Base-by-base conservation (phyloP, 2,797 vertebrate species). In the Sebastes baramenuke region DNA sequence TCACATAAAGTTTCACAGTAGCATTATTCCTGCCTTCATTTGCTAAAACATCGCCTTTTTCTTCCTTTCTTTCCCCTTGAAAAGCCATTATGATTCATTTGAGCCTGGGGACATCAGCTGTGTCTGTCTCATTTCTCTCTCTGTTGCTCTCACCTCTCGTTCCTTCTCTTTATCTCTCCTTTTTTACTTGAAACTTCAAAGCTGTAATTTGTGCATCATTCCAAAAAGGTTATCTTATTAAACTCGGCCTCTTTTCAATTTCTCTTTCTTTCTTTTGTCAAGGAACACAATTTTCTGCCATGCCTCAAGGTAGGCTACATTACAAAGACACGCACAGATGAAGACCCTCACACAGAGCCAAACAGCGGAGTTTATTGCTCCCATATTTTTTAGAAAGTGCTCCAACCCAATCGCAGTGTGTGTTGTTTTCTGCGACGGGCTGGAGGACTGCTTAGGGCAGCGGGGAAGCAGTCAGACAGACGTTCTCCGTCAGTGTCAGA, bases 71-170 rank as follows among this genome's bases (percentile, higher is more conserved):
- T 34, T 77, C 6, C 65, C 59, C 72, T 67, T 85, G 70, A 89
- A 78, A 89, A 87, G 75, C 75, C 75, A 79, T 87, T 82, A 81
- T 49, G 78, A 88, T 72, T 90, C 67, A 89, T 84, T 85, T 80
- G 77, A 80, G 85, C 87, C 89, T 36, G 60, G 54, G 75, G 86
- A 85, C 71, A 83, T 91, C 65, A 74, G 77, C 75, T 72, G 72
- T 78, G 71, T 77, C 80, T 72, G 69, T 84, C 64, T 88, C 36
- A 68, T 81, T 85, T 84, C 54, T 81, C 79, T 75, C 66, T 79
- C 64, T 74, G 49, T 62, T 67, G 61, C 67, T 79, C 64, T 81
- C 78, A 77, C 54, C 46, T 64, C 72, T 66, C 36, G 62, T 49
- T 71, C 66, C 61, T 24, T 61, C 49, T 36, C 38, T 77, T 67